Conservation (phyloP, 2,113 vertebrate genomes). For the Tichodroma muraria region DNA sequence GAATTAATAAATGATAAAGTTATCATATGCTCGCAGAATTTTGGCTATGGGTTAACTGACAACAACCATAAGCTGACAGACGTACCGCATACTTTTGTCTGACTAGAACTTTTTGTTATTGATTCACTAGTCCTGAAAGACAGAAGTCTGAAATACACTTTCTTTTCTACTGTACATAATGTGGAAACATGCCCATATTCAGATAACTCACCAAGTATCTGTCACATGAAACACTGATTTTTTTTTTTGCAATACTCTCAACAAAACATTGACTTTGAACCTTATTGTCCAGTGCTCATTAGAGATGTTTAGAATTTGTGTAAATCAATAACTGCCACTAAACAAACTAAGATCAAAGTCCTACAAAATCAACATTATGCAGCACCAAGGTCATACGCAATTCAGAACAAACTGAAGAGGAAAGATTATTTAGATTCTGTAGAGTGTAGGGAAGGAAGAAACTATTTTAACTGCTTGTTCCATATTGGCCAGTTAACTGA, state of each 20-base stretch:
- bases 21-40: neutral
- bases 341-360: constrained; percentile 57
- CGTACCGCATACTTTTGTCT: neutral
- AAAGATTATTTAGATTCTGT: constrained; percentile 47
- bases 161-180: neutral
- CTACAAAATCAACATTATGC: constrained; percentile 63
- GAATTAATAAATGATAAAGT: neutral
- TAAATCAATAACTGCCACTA: constrained; percentile 54
- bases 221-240: constrained; percentile 21
- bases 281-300: constrained; percentile 45
- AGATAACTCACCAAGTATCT: constrained; percentile 37
- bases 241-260: constrained; percentile 22
- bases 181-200: constrained; percentile 4
- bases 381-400: constrained; percentile 61
- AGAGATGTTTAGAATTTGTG: constrained; percentile 50
- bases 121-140: constrained; percentile 1
- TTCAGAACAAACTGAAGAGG: constrained; percentile 17
- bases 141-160: neutral
- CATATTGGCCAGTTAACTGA: constrained; percentile 38
- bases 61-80: neutral
- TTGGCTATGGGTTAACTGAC: neutral
- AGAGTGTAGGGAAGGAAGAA: constrained; percentile 13
- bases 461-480: constrained; percentile 8
- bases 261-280: constrained; percentile 51
- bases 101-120: neutral